phyloP scores from a whole-genome alignment of 2,888 invertebrate genomes.

The Latheticus oryzae region DNA sequence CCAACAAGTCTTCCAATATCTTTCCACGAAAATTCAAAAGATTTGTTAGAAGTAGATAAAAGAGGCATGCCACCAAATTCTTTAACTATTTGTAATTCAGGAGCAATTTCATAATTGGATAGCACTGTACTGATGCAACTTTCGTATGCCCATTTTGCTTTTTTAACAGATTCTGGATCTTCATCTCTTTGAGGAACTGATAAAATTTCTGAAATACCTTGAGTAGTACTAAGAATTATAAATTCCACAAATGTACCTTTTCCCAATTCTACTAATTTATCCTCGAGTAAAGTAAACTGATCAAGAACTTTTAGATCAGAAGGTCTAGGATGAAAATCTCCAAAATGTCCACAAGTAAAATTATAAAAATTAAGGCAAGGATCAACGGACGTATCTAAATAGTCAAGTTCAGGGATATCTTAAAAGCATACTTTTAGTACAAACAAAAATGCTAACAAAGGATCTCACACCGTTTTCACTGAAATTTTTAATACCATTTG shows the following conservation, averaged over 20 bases:
- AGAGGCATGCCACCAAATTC: conserved; percentile 60
- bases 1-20: conserved; percentile 58
- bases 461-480: conserved; percentile 13
- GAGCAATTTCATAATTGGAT: conserved; percentile 39
- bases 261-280: conserved; percentile 57
- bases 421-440: too few relatives aligned
- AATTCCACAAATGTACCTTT: too few relatives aligned
- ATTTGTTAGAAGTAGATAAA: conserved; percentile 34
- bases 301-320: conserved; percentile 56
- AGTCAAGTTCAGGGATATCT: conserved; percentile 56
- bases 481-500: too few relatives aligned
- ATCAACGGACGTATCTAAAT: conserved; percentile 60
- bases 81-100: conserved; percentile 58
- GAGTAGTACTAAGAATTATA: too few relatives aligned
- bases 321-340: conserved; percentile 62
- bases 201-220: conserved; percentile 58
- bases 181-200: conserved; percentile 42
- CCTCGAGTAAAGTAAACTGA: conserved; percentile 63
- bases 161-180: conserved; percentile 60
- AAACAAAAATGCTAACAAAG: too few relatives aligned
- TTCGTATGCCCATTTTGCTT: conserved; percentile 60
- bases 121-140: conserved; percentile 56
- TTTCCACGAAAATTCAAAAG: conserved; percentile 55
- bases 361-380: conserved; percentile 67
- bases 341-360: conserved; percentile 66